A percentile compares a stretch with the other conserved stretches of the same genome.
Evolutionary conservation across 1,140 invertebrate genomes (phyloP).

Genomic region (Bombus sylvicola): DNA sequence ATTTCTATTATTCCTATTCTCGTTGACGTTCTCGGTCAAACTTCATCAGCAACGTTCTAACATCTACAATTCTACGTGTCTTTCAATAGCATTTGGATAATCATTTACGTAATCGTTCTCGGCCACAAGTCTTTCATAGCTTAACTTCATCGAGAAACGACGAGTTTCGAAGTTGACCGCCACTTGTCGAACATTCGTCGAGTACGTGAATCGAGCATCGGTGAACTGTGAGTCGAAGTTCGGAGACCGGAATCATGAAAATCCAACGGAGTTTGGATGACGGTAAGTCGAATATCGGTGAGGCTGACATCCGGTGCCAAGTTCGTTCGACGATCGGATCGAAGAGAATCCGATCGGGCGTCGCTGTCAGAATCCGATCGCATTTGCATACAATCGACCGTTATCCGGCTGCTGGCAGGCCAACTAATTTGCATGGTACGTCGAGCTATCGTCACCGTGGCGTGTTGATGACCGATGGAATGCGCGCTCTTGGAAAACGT

Average conservation of each 20-base stretch:
- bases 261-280: conserved; percentile 47
- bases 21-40: too few species aligned
- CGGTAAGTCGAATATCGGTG: conserved; percentile 57
- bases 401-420: conserved; percentile 51
- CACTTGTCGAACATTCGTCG: too few species aligned
- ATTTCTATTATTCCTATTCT: too few species aligned
- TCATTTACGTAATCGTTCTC: too few species aligned
- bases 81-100: too few species aligned
- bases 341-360: conserved; percentile 41
- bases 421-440: conserved; percentile 62
- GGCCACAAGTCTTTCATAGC: too few species aligned
- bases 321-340: conserved; percentile 20
- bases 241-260: neutral
- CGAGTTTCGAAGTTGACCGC: too few species aligned
- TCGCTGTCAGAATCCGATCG: conserved; percentile 60
- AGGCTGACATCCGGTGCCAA: conserved; percentile 51
- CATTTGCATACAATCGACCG: conserved; percentile 67
- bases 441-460: conserved; percentile 29
- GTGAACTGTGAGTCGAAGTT: neutral
- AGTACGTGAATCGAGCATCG: neutral
- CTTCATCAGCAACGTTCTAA: too few species aligned
- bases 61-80: too few species aligned
- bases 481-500: neutral
- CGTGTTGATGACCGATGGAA: conserved; percentile 37
- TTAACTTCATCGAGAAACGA: too few species aligned